Conservation (phyloP, 2,888 invertebrate genomes). For the Alentia gelatinosa region DNA sequence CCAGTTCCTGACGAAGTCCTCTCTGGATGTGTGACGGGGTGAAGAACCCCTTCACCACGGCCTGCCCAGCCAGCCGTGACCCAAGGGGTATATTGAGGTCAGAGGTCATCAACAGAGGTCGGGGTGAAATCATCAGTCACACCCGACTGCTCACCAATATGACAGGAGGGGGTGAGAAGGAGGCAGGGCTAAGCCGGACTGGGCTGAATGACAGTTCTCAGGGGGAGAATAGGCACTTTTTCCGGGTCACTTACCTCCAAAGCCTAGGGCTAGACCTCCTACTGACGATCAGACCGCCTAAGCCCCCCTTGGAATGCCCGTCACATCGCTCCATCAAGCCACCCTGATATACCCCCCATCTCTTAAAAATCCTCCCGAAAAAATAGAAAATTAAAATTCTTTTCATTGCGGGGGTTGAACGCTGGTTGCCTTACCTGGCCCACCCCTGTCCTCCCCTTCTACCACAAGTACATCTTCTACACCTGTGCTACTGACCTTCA, state of each 20-base stretch:
- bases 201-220: constrained; percentile 27
- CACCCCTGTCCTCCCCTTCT: background rate
- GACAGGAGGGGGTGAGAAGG: constrained; percentile 39
- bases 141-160: background rate
- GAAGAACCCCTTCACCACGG: no score
- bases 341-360: background rate
- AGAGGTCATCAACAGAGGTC: constrained; percentile 30
- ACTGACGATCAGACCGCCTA: background rate
- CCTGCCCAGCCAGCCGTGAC: background rate
- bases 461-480: background rate
- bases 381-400: background rate
- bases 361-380: background rate
- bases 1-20: no score
- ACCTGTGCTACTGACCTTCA: background rate
- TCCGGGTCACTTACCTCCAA: background rate
- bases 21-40: no score
- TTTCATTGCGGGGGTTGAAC: background rate
- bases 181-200: background rate
- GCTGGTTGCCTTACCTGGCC: background rate
- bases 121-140: constrained; percentile 53
- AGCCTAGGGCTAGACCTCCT: background rate
- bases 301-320: background rate
- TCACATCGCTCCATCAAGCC: constrained; percentile 7
- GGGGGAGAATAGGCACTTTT: constrained; percentile 5
- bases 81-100: constrained; percentile 41